Evolutionary conservation across 2,113 vertebrate genomes (phyloP).

Genomic region (Leucopsar rothschildi): DNA sequence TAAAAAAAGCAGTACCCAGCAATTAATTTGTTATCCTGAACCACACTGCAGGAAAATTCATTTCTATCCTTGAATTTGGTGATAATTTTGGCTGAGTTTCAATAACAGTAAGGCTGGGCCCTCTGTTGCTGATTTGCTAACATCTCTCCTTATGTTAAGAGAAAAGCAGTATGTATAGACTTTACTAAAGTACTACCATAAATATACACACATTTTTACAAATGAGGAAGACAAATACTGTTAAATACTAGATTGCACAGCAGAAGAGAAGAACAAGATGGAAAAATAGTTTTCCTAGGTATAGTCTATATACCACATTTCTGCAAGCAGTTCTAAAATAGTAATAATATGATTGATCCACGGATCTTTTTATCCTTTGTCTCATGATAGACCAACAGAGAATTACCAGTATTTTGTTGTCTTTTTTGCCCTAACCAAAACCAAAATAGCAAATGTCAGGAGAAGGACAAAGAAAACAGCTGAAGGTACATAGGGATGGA

Average conservation of each 20-base stretch:
- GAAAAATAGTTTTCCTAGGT: neutral
- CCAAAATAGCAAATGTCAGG: constrained; percentile 37
- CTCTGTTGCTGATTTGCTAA: constrained; percentile 38
- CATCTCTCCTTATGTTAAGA: constrained; percentile 1
- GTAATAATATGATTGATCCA: neutral
- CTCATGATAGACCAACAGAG: neutral
- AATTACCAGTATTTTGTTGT: constrained; percentile 5
- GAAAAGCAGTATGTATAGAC: neutral
- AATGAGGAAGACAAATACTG: neutral
- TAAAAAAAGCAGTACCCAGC: neutral
- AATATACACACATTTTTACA: neutral
- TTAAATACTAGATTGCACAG: neutral
- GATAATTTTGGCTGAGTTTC: constrained; percentile 35
- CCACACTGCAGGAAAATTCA: constrained; percentile 16
- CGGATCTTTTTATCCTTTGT: neutral
- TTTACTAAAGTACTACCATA: constrained; percentile 14
- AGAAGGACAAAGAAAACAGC: constrained; percentile 15
- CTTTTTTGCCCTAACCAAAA: neutral
- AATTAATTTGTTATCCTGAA: constrained; percentile 11
- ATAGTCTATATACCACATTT: neutral
- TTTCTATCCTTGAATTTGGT: neutral
- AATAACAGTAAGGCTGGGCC: neutral
- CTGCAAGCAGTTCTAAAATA: neutral
- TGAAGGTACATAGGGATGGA: neutral
- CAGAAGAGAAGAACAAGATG: neutral